Evolutionary conservation across 2,888 invertebrate genomes (phyloP), one percentile per base, ranked within the genome.

Genomic region (Lampropteryx suffumata): DNA sequence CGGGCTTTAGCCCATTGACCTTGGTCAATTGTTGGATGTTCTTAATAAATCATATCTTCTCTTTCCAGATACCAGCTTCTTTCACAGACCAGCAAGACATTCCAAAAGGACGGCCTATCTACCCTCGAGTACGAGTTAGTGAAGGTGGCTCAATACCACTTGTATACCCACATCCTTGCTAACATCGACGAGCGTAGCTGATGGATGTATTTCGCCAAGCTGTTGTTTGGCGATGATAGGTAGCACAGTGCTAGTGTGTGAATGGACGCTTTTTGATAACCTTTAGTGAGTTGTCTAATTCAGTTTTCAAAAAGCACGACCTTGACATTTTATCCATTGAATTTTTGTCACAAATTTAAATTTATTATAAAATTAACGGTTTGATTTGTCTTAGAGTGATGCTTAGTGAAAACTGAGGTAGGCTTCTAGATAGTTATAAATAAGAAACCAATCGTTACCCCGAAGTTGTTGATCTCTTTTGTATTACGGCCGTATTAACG

Each of bases 101-200:
- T 94, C 82, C 93, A 94, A 60, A 94, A 94, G 59, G 98, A 98
- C 74, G 98, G 98, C 5, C 90, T 98, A 41, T 96, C 94, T 70
- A 97, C 94, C 65, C 92, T 98, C 37, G 93, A 94, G 63, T 98
- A 98, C 84, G 93, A 94, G 65, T 73, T 95, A 45, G 88, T 94
- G 48, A 92, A 93, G 61, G 91, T 94, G 37, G 92, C 93, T 58
- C 92, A 93, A 53, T 92, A 93, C 60, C 93, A 94, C 63, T 88
- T 97, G 4, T 97, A 95, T 90, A 97, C 97, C 8, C 96, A 96
- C 94, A 90, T 97, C 32, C 82, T 95, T 63, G 96, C 94, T 14
- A 95, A 95, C 73, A 90, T 96, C 45, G 94, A 94, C 66, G 92
- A 92, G 59, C 92, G 92, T 59, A 94, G 94, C 93, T 94, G 94